phyloP scores from a whole-genome alignment of 2,797 vertebrate species.

The Lutjanus argentimaculatus region DNA sequence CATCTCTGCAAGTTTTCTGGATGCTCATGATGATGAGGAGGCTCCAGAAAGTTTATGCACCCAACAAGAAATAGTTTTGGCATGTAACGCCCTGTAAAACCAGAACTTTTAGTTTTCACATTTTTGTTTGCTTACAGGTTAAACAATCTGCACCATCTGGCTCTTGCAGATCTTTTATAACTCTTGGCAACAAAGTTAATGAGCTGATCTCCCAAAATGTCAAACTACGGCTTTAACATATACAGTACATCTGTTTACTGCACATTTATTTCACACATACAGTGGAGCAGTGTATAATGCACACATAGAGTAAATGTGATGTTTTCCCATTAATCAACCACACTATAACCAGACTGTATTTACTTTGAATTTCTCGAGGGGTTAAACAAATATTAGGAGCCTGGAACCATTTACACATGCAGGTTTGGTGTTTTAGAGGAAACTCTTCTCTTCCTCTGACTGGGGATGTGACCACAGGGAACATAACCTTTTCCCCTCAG shows the following conservation, averaged over 20 bases:
- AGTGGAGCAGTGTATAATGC: neutral
- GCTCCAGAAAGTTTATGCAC: no score
- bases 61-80: neutral
- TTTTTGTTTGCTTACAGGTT: no score
- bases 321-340: slow-evolving; percentile 19
- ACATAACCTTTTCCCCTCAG: slow-evolving; percentile 50
- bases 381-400: slow-evolving; percentile 46
- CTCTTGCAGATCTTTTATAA: no score
- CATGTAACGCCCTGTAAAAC: neutral
- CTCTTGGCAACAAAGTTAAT: no score
- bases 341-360: slow-evolving; percentile 13
- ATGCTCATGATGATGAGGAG: no score
- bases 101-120: neutral
- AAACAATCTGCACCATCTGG: no score
- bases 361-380: slow-evolving; percentile 22
- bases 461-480: slow-evolving; percentile 65
- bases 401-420: slow-evolving; percentile 41
- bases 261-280: neutral
- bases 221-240: neutral
- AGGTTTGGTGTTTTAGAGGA: slow-evolving; percentile 64
- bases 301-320: neutral
- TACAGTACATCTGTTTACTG: neutral
- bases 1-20: neutral
- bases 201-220: no score
- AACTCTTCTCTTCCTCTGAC: slow-evolving; percentile 61